Evolutionary conservation across 1,140 invertebrate genomes (phyloP).

Genomic region (Zaprionus vittiger): DNA sequence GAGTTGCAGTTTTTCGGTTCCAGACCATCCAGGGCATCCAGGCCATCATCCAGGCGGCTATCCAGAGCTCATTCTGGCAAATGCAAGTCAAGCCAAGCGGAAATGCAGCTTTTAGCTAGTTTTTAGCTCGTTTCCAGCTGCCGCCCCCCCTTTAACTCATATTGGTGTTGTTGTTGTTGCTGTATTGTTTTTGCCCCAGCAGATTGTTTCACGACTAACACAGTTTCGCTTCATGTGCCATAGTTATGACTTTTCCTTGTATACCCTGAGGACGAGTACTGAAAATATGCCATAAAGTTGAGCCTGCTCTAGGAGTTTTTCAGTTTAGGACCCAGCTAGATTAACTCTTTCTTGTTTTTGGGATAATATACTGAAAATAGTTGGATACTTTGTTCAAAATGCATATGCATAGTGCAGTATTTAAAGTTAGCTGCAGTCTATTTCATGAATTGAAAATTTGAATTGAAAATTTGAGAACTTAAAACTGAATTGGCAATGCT

Average conservation of each 20-base stretch:
- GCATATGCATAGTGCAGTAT: not conserved
- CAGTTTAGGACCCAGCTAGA: not conserved
- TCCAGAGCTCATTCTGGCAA: conserved; percentile 8
- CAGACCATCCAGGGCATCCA: conserved; percentile 23
- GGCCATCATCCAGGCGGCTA: conserved; percentile 24
- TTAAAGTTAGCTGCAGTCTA: not conserved
- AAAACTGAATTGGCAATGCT: not conserved
- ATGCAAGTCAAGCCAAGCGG: conserved; percentile 74
- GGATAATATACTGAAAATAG: not conserved
- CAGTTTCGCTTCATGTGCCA: conserved; percentile 68
- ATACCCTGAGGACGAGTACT: conserved; percentile 19
- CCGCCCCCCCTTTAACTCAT: conserved; percentile 8
- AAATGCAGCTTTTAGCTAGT: conserved; percentile 80
- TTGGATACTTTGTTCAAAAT: not conserved
- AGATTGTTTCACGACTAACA: conserved; percentile 72
- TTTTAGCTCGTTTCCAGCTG: conserved; percentile 72
- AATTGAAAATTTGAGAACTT: not conserved
- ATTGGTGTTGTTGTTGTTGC: conserved; percentile 46
- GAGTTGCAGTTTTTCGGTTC: conserved; percentile 56
- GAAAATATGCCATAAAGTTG: conserved; percentile 3
- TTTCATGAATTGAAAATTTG: not conserved
- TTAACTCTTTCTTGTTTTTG: not conserved
- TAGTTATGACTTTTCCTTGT: conserved; percentile 43
- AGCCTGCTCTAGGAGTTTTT: not conserved
- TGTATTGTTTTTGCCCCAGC: conserved; percentile 51